Percentiles rank a stretch among this genome's conserved stretches.
These are phyloP conservation scores for Cydia pomonella DNA, from an alignment of 1,140 invertebrate species.

Conservation along the genomic window DNA sequence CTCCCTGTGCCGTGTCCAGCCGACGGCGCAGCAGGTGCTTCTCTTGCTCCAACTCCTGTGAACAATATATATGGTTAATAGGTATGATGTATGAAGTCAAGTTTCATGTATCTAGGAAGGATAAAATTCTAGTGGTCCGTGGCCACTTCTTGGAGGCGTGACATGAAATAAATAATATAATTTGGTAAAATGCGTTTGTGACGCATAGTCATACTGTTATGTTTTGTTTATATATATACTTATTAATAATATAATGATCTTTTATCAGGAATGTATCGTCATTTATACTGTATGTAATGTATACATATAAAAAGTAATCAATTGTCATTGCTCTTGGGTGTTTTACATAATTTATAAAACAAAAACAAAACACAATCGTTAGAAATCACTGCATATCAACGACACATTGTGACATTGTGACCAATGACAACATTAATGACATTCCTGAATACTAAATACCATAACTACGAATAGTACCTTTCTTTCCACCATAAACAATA, in stretches of 20 bases:
- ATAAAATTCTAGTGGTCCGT: neutral
- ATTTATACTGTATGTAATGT: too few species aligned
- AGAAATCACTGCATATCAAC: neutral
- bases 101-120: too few species aligned
- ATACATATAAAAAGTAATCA: too few species aligned
- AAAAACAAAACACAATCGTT: neutral
- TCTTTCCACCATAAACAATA: slow-evolving; percentile 30
- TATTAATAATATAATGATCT: too few species aligned
- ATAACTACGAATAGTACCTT: neutral
- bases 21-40: slow-evolving; percentile 92
- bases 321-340: too few species aligned
- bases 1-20: slow-evolving; percentile 90
- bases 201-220: too few species aligned
- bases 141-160: too few species aligned
- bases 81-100: too few species aligned
- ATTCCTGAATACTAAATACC: neutral
- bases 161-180: too few species aligned
- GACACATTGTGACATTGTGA: neutral
- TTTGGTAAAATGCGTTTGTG: too few species aligned
- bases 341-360: neutral
- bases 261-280: too few species aligned
- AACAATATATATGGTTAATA: slow-evolving; percentile 3
- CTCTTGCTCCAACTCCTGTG: slow-evolving; percentile 95
- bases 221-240: too few species aligned
- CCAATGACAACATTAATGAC: neutral